phyloP scores from a whole-genome alignment of 1,140 invertebrate species.

The Bombus polaris region DNA sequence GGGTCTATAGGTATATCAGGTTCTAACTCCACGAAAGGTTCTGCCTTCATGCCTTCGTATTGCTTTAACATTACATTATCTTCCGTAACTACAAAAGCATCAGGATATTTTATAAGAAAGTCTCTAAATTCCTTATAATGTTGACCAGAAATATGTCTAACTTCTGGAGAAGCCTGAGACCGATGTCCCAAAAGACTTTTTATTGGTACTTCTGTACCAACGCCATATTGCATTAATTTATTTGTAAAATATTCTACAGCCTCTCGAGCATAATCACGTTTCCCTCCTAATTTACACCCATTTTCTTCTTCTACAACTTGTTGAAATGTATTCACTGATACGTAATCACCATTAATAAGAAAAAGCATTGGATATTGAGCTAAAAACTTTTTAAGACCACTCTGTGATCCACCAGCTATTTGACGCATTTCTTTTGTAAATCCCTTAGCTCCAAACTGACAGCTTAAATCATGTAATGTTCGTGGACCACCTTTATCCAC shows the following conservation, averaged over 20 bases:
- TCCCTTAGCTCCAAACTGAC: conserved; percentile 97
- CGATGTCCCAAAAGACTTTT: conserved; percentile 96
- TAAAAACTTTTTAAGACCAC: conserved; percentile 95
- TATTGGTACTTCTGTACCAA: conserved; percentile 95
- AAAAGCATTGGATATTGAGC: conserved; percentile 96
- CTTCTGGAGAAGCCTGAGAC: conserved; percentile 96
- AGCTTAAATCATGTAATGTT: conserved; percentile 97
- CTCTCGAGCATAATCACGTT: conserved; percentile 94
- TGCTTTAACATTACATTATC: conserved; percentile 91
- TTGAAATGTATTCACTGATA: conserved; percentile 92
- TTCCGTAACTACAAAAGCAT: conserved; percentile 94
- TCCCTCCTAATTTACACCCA: conserved; percentile 82
- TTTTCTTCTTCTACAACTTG: conserved; percentile 81
- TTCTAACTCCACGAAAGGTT: conserved; percentile 82
- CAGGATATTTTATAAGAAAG: conserved; percentile 92
- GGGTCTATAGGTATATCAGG: conserved; percentile 92
- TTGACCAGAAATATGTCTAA: conserved; percentile 96
- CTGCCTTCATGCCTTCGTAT: conserved; percentile 84
- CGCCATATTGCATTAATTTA: conserved; percentile 94
- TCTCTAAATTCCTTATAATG: conserved; percentile 97
- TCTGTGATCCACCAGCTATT: conserved; percentile 96
- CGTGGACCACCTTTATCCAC: conserved; percentile 96
- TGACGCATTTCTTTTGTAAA: conserved; percentile 98
- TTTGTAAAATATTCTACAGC: conserved; percentile 97
- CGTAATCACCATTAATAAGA: conserved; percentile 95